Evolutionary conservation across 1,140 invertebrate species (phyloP).

Genomic region (Brachionus paranguensis): DNA sequence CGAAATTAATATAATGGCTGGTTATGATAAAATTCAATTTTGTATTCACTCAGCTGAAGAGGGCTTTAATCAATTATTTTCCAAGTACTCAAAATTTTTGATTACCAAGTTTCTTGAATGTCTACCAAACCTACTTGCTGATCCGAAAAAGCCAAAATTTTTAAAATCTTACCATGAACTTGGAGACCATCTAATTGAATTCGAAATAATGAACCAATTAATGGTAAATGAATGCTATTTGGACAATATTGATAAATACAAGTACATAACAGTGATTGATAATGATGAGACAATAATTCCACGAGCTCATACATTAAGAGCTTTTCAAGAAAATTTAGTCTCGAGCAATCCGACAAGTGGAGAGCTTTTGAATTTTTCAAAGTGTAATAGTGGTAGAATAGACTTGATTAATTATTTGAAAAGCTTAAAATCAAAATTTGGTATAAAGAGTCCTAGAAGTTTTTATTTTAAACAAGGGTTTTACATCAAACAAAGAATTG

Average conservation of each 20-base stretch:
- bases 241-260: background rate
- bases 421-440: background rate
- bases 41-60: background rate
- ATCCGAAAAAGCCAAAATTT: background rate
- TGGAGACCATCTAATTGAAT: background rate
- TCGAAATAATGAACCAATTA: background rate
- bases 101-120: background rate
- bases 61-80: background rate
- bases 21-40: background rate
- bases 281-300: background rate
- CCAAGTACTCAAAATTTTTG: background rate
- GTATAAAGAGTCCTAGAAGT: background rate
- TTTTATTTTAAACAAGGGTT: background rate
- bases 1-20: background rate
- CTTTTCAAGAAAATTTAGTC: background rate
- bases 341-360: background rate
- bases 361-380: background rate
- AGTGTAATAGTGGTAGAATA: background rate
- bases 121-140: background rate
- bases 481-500: background rate
- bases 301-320: background rate
- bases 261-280: background rate
- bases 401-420: background rate
- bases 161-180: background rate
- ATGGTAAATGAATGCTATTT: conserved; percentile 1